Base-by-base conservation (phyloP, 2,113 vertebrate species). In the Gadus chalcogrammus region DNA sequence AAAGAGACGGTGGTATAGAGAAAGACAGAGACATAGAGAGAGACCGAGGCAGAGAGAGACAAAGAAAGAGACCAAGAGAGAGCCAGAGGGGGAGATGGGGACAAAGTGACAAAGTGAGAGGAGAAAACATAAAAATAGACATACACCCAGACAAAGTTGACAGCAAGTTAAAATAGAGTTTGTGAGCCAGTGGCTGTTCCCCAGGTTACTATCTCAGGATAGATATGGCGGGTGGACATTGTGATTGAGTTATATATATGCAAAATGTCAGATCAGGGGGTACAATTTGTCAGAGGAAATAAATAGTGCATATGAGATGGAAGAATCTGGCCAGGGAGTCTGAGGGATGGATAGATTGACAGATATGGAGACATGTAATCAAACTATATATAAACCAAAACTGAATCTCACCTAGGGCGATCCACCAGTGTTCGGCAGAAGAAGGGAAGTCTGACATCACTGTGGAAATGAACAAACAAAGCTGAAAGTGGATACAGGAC, bases 351-450 rank as follows among this genome's bases (percentile, higher is more conserved):
- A 71, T 38, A 64, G 24, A 58, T 16, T 61, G 3, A 18, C 20
- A 72, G n/a, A 67, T 15, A 18, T 2, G 2, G 1, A 5, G 15
- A 70, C 2, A 68, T 8, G 61, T 17, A 55, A 55, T 35, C 35
- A 69, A 66, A n/a, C 9, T 17, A 16, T 15, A 62, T 62, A 27
- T 15, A 62, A 4, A 27, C 9, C 9, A 5, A 12, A 1, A 18
- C 11, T 7, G n/a, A 22, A 59, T 56, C 86, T 88, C 80, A 93
- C 92, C 92, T 58, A 93, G 70, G 77, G 91, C 88, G 7, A 92
- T 87, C 93, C 93, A 93, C 92, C 91, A 93, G 62, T 93, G 91
- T 61, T 90, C 89, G 28, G 86, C 84, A 60, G 90, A 89, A 60
- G 90, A 89, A 42, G 91, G 90, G 74, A 93, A 86, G 56, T 92